Evolutionary conservation across 2,113 vertebrate species (phyloP), one percentile per base, ranked within the genome.

Genomic region (Etheostoma spectabile): DNA sequence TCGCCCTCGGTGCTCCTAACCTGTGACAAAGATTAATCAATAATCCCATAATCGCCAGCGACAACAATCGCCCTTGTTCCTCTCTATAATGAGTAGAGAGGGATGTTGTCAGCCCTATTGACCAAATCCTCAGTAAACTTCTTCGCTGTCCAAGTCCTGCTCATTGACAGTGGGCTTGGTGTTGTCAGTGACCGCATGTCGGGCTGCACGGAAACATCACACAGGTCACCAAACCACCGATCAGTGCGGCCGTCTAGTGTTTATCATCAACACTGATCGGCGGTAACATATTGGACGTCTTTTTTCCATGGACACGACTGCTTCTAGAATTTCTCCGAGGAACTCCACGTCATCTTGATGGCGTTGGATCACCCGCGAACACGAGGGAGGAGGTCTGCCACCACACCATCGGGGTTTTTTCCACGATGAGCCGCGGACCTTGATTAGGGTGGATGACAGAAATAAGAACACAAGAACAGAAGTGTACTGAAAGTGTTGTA

Each of bases 81-180:
- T 64, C 56, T 11, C 10, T 1, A 51, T 48, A n/a, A 33, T 24
- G 27, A 74, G 74, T 4, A n/a, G 16, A 64, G 6, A 15, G 16
- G 6, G 21, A n/a, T 11, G 8, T 92, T 79, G 73, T 96, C 94
- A 99, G 82, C 97, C 97, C 88, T 99, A 97, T 86, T 99, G 97
- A 84, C 98, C 98, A 93, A 99, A 80, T 99, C 97, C 79, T 97
- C 95, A 55, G 97, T 98, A 88, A 99, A 98, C 93, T 98, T 97
- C 95, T 93, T 96, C 62, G 89, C 82, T 98, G 60, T 94, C 87
- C 92, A 99, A 76, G 90, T 99, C 98, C 1, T 97, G 90, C 30
- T 97, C 96, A 18, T 99, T 99, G 87, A 99, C 97, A 0, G 98
- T 98, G 16, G 98, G 97, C 72, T 98, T 98, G 86, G 95, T 98